Evolutionary conservation across 1,140 invertebrate genomes (phyloP), one percentile per base, ranked within the genome.

Genomic region (Leptinotarsa lineolata): DNA sequence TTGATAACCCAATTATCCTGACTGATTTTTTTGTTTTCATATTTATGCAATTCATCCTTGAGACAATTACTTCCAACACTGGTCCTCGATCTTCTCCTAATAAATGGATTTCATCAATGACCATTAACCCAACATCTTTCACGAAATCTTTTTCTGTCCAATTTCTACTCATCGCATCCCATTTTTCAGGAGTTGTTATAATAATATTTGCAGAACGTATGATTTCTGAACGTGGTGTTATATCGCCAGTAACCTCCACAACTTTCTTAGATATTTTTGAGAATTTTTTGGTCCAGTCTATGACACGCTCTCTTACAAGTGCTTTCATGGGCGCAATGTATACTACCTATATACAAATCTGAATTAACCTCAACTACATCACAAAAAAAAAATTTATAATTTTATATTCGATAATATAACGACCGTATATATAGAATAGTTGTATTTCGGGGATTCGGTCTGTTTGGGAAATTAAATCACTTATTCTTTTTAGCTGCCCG

Each of bases 291-390:
- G 94, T 95, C 98, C 98, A 99, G 84, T 99, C 98, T 46, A 92
- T 91, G 54, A 99, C 96, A 81, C 97, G 87, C 86, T 99, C 98
- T 75, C 97, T 89, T 0, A 99, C 98, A 11, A 99, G 85, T 58
- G 98, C 97, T 88, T 99, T 99, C 66, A 99, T 84, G 1, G 98
- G 98, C 1, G 98, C 98, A 81, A 99, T 99, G 82, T 99, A 99
- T 0, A 99, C 97, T 67, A 97, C 90, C 91, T 94, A 73, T n/a
- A 54, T n/a, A 54, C 15, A n/a, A 54, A 54, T 54, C 30, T 8
- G 8, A 39, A 39, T 39, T 39, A 39, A 39, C 1, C 30, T 39
- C 30, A 39, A 39, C 30, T 2, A 39, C 5, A 39, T 22, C 22
- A 22, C 22, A 2, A 22, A 22, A 22, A 22, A 3, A 22, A 22